Evolutionary conservation across 2,888 invertebrate species (phyloP).

Genomic region (Drosophila quinaria): DNA sequence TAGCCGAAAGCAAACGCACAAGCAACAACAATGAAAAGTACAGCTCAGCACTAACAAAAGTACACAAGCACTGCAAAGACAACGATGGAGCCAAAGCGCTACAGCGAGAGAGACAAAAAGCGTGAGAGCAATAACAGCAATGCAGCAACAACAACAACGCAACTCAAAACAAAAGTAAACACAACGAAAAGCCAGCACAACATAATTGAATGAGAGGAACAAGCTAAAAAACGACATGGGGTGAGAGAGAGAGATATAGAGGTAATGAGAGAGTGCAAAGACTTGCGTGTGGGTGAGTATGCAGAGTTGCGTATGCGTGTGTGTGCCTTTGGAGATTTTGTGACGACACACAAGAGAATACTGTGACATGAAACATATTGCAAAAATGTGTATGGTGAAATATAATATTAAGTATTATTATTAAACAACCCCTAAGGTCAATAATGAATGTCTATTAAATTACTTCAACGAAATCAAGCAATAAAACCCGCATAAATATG

Average conservation of each 20-base stretch:
- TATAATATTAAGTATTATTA: background rate
- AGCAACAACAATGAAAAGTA: constrained; percentile 39
- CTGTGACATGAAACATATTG: constrained; percentile 8
- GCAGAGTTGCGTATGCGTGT: constrained; percentile 3
- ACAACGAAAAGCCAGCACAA: constrained; percentile 38
- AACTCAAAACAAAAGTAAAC: constrained; percentile 55
- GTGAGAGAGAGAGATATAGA: constrained; percentile 4
- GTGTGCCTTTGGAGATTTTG: constrained; percentile 47
- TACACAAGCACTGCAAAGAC: constrained; percentile 48
- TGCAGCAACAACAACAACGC: constrained; percentile 36
- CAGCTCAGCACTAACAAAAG: constrained; percentile 41
- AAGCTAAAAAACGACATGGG: constrained; percentile 7
- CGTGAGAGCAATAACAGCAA: constrained; percentile 35
- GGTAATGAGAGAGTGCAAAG: constrained; percentile 6
- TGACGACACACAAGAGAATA: constrained; percentile 46
- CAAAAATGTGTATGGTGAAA: constrained; percentile 15
- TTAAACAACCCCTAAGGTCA: constrained; percentile 59
- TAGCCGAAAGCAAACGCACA: constrained; percentile 43
- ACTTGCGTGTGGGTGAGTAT: constrained; percentile 42
- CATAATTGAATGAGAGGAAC: constrained; percentile 56
- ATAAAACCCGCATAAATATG: constrained; percentile 65
- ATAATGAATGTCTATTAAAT: constrained; percentile 61
- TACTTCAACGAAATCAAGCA: constrained; percentile 49
- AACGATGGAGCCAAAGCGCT: constrained; percentile 15
- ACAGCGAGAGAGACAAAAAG: constrained; percentile 21